Conservation (phyloP, 2,113 vertebrate genomes). For the Pygoscelis adeliae region DNA sequence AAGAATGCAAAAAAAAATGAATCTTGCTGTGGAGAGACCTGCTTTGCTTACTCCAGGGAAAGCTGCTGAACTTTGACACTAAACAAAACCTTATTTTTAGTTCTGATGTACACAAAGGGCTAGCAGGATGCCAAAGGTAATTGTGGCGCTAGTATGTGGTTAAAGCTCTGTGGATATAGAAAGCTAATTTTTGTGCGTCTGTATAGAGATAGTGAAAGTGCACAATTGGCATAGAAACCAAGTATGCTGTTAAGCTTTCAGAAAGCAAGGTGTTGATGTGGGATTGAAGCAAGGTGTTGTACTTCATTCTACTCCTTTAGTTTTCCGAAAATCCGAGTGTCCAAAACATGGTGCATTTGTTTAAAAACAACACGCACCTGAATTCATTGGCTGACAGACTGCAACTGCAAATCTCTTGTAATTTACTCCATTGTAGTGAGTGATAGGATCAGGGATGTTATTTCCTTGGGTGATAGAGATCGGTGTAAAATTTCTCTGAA, state of each 20-base stretch:
- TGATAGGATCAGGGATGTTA: neutral
- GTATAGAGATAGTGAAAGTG: neutral
- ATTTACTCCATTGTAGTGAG: too few relatives aligned
- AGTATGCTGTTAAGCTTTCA: neutral
- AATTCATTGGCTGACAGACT: accelerated
- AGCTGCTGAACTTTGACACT: neutral
- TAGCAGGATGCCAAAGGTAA: neutral
- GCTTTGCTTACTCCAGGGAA: neutral
- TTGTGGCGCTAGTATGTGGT: accelerated
- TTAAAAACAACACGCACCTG: neutral
- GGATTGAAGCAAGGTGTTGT: neutral
- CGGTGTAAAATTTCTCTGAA: neutral
- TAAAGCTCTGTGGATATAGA: neutral
- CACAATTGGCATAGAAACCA: accelerated
- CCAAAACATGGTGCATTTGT: accelerated
- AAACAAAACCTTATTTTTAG: neutral
- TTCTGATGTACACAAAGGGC: accelerated
- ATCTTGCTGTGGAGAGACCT: neutral
- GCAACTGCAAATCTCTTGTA: neutral
- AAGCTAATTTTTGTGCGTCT: neutral
- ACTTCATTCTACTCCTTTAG: neutral
- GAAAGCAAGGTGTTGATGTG: neutral
- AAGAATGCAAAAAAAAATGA: neutral
- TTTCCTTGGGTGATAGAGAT: neutral
- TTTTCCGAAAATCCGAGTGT: neutral